Evolutionary conservation across 2,888 invertebrate genomes (phyloP).

Genomic region (Slavum lentiscoides): DNA sequence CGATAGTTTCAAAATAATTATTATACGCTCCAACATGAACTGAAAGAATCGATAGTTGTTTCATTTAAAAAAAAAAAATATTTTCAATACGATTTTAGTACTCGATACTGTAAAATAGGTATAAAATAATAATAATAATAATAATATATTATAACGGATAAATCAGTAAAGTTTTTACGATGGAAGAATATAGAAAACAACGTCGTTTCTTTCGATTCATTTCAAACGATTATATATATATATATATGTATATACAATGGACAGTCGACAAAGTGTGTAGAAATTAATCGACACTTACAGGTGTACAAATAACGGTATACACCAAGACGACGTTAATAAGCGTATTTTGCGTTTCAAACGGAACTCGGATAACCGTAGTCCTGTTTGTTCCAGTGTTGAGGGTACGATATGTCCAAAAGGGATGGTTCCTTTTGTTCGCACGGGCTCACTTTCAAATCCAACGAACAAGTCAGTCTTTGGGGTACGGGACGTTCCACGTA

Average conservation of each 20-base stretch:
- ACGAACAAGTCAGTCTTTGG: conserved; percentile 51
- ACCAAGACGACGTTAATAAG: background rate
- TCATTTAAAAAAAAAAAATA: background rate
- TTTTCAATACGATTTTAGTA: conserved; percentile 5
- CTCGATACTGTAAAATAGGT: background rate
- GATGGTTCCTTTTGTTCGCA: conserved; percentile 48
- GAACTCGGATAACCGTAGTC: conserved; percentile 41
- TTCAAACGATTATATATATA: conserved; percentile 2
- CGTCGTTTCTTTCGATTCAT: conserved; percentile 28
- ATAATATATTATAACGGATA: background rate
- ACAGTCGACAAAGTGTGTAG: background rate
- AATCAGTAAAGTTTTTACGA: background rate
- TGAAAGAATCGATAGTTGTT: background rate
- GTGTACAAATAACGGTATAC: conserved; percentile 19
- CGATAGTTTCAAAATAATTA: background rate
- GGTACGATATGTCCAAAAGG: conserved; percentile 49
- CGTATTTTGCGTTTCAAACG: conserved; percentile 25
- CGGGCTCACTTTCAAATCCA: conserved; percentile 35
- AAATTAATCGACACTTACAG: conserved; percentile 22
- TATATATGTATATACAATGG: background rate
- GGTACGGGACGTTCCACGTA: conserved; percentile 47
- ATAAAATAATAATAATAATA: background rate
- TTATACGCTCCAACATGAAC: background rate
- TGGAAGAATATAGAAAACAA: conserved; percentile 13
- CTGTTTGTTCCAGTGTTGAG: conserved; percentile 50